phyloP scores from a whole-genome alignment of 2,888 invertebrate species.

The Eupithecia inturbata region DNA sequence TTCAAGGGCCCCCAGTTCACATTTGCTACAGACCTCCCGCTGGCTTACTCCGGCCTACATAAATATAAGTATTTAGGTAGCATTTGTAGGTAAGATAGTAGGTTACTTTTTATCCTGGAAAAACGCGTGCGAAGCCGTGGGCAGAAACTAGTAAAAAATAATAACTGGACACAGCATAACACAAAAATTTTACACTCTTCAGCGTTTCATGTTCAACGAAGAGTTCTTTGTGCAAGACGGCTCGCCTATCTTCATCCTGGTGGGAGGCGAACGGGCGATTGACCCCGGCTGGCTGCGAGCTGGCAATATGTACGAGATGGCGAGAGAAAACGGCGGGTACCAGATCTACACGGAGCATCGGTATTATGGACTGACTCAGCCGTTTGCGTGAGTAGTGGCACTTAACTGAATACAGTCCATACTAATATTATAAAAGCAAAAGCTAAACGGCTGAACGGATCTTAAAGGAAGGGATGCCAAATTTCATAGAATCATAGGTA shows the following conservation, averaged over 20 bases:
- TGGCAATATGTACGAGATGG: constrained; percentile 88
- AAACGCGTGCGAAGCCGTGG: too few species aligned
- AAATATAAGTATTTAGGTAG: too few species aligned
- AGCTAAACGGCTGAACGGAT: too few species aligned
- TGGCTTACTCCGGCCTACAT: too few species aligned
- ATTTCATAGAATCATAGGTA: too few species aligned
- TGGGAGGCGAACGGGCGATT: constrained; percentile 92
- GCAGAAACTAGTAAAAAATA: not conserved
- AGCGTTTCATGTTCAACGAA: constrained; percentile 84
- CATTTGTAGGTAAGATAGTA: too few species aligned
- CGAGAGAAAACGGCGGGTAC: constrained; percentile 86
- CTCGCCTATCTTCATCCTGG: constrained; percentile 86
- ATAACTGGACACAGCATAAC: not conserved
- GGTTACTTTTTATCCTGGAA: too few species aligned
- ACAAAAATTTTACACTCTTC: constrained; percentile 5
- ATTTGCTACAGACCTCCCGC: too few species aligned
- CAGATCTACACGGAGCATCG: constrained; percentile 92
- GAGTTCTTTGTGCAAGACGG: constrained; percentile 80
- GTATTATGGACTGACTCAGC: constrained; percentile 90
- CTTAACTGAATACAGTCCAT: not conserved
- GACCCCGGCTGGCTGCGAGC: constrained; percentile 81
- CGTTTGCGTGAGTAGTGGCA: constrained; percentile 84
- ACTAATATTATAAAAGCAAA: too few species aligned
- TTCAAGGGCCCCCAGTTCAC: too few species aligned
- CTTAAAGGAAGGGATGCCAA: too few species aligned